Base-by-base conservation (phyloP, 2,113 vertebrate genomes). In the Sceloporus undulatus region DNA sequence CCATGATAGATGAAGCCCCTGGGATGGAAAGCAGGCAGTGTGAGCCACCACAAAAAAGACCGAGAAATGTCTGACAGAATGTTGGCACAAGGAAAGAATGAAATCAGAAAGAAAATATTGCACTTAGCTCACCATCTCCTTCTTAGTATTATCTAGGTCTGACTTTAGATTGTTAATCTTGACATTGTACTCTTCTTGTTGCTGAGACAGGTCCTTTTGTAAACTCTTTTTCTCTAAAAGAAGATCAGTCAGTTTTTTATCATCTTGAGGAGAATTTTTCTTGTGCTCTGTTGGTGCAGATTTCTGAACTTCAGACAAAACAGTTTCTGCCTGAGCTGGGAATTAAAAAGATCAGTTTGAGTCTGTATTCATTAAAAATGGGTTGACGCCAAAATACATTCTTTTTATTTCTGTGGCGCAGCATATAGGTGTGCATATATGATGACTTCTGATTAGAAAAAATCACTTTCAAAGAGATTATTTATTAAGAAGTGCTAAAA, bases 251-350 rank as follows among this genome's bases (percentile, higher is more conserved):
- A 96, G 87, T 74, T 97, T 95, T 7, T 93, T 93, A 80, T 93
- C 92, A 68, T 91, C 89, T 73, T 73, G 90, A 79, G 79, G 2
- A 2, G 62, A 85, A 40, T 18, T 71, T 73, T 91, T 85, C 73
- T 62, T 93, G 91, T 96, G 90, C 78, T 96, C 94, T 2, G 85
- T 90, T 65, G 96, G 91, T 40, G 59, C 25, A 16, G 90, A n/a
- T n/a, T 91, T 92, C 83, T 86, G 85, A 91, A 96, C 95, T 94
- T 96, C 95, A 2, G 96, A 97, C 83, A 98, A 95, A 91, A 98
- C 93, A 78, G 95, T 96, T 52, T 96, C 95, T 19, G 97, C 97
- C 75, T 97, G 96, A 90, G 94, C 97, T 98, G 42, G 76, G 34
- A 85, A 87, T 11, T n/a, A 74, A 93, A 42, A 29, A 73, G 82